Evolutionary conservation across 92 coral and sea anemone genomes (phyloP), one percentile per base, ranked within the genome.

Genomic region (Epizoanthus ramosus): DNA sequence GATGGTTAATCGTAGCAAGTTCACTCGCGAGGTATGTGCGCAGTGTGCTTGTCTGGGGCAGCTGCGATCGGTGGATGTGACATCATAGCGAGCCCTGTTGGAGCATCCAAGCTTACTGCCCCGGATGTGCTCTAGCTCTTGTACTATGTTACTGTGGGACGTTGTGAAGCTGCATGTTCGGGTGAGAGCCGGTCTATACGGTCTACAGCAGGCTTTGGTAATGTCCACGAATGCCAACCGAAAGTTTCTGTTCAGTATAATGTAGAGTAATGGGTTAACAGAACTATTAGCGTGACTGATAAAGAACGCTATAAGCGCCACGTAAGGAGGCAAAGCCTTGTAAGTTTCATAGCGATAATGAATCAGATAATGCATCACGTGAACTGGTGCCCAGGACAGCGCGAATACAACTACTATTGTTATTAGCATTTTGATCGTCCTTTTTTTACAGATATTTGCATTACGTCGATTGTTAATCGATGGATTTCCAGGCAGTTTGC

Each of bases 401-500:
- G 93, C 87, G 73, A 92, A 92, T 37, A 84, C 89, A 3, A 92
- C 57, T 17, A 92, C 95, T 16, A 92, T 81, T 25, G 90, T 79
- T 65, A 92, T 85, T 50, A 92, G 81, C 93, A 89, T 92, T 58
- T 90, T 92, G 80, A 92, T 71, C 3, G 93, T 84, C n/a, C 93
- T 67, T 57, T 86, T 60, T 71, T 92, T 92, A 79, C 84, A 87
- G 37, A 37, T 23, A 47, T 89, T 86, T 3, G 93, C 91, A 18
- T 86, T 71, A 33, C 89, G 68, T 39, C 85, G 84, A 70, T 87
- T 87, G 10, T 69, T 68, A 24, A 79, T 83, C 8, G 91, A 83
- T 0, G 95, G 95, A 35, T 92, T 92, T 21, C 95, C 95, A 13
- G 95, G 95, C 59, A 87, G 84, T 73, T 86, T 88, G 4, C 95